Evolutionary conservation across 2,888 invertebrate species (phyloP), one percentile per base, ranked within the genome.

Genomic region (Cyclophora punctaria): DNA sequence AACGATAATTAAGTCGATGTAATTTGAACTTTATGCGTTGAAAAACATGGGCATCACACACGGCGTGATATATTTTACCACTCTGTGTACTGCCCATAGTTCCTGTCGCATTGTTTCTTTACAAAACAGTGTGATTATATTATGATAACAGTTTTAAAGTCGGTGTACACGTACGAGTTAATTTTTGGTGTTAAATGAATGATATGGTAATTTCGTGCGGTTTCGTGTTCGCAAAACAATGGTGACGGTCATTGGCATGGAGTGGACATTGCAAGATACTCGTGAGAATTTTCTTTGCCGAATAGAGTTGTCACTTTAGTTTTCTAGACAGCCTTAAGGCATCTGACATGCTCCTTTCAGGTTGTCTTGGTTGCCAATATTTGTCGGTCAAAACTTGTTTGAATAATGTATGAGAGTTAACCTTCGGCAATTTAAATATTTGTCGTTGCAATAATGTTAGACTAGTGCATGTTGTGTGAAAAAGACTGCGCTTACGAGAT

Each of bases 91-190:
- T 58, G 58, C 72, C 71, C 86, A 76, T 80, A 75, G 76, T 82
- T 86, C 86, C 86, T 83, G 83, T 68, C 61, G 60, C 62, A 80
- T 86, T 86, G 85, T 86, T 78, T 83, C 72, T 73, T 63, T 62
- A 75, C 71, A 75, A 75, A 75, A 73, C 64, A 63, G 60, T 58
- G 63, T 66, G 79, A 80, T 79, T 71, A 67, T 71, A 69, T 56
- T 55, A 49, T 57, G 80, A 80, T 81, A 77, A 69, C 60, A 57
- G 62, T 55, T 59, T 69, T 66, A 59, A 58, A 69, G 56, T 67
- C 56, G 65, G 59, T 64, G 60, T 61, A 58, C 59, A 61, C 54
- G 56, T 37, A 20, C 20, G 20, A 20, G 20, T 55, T 60, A 62
- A 64, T 57, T 64, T 53, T 57, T 43, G 56, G 48, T 48, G 52